These are phyloP conservation scores for Dasypus novemcinctus DNA, from an alignment of 2,113 vertebrate genomes.

Conservation along the genomic window DNA sequence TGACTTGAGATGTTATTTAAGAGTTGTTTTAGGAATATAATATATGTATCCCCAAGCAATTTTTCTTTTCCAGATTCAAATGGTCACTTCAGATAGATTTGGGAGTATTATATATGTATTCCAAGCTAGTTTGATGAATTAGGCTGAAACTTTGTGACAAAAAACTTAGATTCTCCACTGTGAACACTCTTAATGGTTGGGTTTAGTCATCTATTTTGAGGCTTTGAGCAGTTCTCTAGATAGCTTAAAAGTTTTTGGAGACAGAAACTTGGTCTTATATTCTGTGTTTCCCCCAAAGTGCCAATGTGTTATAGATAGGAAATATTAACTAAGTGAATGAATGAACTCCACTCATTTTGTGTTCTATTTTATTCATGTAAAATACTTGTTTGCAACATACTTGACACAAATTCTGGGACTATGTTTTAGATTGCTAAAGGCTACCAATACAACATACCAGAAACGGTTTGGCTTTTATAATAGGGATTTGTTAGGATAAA, in stretches of 20 bases:
- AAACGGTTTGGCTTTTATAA: too few relatives aligned
- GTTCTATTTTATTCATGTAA: background rate
- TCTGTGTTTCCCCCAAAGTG: background rate
- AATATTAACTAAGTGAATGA: background rate
- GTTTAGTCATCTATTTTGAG: background rate
- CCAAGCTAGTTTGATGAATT: background rate
- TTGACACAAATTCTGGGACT: background rate
- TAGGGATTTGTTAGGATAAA: too few relatives aligned
- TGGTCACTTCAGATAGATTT: background rate
- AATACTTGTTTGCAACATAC: slow-evolving; percentile 16
- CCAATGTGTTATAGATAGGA: background rate
- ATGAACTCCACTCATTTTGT: background rate
- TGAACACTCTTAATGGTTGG: background rate
- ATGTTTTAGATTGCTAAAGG: too few relatives aligned
- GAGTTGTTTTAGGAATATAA: background rate
- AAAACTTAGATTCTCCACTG: background rate
- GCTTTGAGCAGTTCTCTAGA: slow-evolving; percentile 11
- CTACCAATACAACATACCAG: too few relatives aligned
- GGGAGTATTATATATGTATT: background rate
- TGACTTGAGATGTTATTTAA: slow-evolving; percentile 22
- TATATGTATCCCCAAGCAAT: background rate
- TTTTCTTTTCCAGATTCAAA: slow-evolving; percentile 36
- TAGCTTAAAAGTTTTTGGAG: slow-evolving; percentile 14
- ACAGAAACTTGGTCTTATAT: background rate
- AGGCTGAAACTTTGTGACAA: background rate